Evolutionary conservation across 2,888 invertebrate genomes (phyloP), one percentile per base, ranked within the genome.

Genomic region (Chymomyza procnemis): DNA sequence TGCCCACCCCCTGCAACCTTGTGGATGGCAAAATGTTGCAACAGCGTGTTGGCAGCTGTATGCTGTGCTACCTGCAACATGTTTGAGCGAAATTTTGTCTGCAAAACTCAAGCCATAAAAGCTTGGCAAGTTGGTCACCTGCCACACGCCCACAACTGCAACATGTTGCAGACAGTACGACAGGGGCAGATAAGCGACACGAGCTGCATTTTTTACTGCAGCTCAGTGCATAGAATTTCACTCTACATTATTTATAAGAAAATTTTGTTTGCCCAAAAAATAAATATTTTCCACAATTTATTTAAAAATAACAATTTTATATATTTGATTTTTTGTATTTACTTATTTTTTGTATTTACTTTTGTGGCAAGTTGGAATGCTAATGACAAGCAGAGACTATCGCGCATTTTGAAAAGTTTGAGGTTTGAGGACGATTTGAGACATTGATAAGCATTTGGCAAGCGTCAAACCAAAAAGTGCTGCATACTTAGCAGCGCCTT

Each of bases 361-460:
- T 0, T 4, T 34, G 34, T 34, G 1, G 18, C 1, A 16, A 50
- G n/a, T 50, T 5, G 16, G 16, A 50, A 50, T 50, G 12, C 58
- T 56, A 63, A 70, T 70, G 64, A 46, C 66, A 70, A 67, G 71
- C 78, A 30, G 9, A n/a, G 9, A n/a, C 78, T 68, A 75, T 65
- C 64, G 71, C 72, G 65, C 12, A 9, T 3, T 12, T 41, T 26
- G 6, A 5, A 71, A 73, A 71, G 75, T 61, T 78, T 76, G 68
- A 57, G 59, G 62, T 71, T 56, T 62, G 66, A 41, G 34, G 47
- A 16, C 72, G 76, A 76, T 79, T 79, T 58, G 63, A 87, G 85
- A 71, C 83, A 64, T 59, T 71, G 81, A 81, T 81, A 81, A 87
- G 71, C 56, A 55, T 12, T 21, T 14, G 19, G 21, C 18, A 21